These are phyloP conservation scores for Pongo pygmaeus DNA, from an alignment of 2,113 vertebrate species.

Conservation along the genomic window DNA sequence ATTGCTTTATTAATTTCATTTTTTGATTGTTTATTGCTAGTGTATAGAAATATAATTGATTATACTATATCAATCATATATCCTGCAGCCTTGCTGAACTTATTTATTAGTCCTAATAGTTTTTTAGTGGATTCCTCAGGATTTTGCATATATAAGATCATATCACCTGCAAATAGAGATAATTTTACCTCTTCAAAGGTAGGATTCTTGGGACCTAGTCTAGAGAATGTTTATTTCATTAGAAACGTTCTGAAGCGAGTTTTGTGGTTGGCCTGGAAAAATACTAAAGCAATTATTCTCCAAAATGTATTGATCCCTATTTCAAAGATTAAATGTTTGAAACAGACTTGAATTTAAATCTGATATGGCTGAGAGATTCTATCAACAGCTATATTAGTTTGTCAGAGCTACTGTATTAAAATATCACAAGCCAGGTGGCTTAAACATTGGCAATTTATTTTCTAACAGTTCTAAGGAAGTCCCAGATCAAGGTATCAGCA, in stretches of 20 bases:
- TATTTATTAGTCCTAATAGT: not conserved
- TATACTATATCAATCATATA: not conserved
- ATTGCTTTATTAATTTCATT: not conserved
- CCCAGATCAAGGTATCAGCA: not conserved
- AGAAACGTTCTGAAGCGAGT: not conserved
- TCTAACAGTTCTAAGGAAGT: not conserved
- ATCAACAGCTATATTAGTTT: not conserved
- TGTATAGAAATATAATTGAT: not conserved
- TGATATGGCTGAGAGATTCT: not conserved
- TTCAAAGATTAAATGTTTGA: slow-evolving; percentile 3
- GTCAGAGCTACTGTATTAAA: not conserved
- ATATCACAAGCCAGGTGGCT: not conserved
- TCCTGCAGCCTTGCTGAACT: not conserved
- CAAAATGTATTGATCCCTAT: not conserved
- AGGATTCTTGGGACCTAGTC: not conserved
- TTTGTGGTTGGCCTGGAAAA: not conserved
- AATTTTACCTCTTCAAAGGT: slow-evolving; percentile 16
- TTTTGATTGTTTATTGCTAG: not conserved
- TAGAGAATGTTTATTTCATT: not conserved
- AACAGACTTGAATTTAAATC: slow-evolving; percentile 25
- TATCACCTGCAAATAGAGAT: not conserved
- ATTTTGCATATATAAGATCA: not conserved
- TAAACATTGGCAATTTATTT: not conserved
- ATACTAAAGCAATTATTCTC: not conserved
- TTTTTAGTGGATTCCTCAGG: not conserved